Evolutionary conservation across 2,113 vertebrate species (phyloP).

Genomic region (Colistium nudipinnis): DNA sequence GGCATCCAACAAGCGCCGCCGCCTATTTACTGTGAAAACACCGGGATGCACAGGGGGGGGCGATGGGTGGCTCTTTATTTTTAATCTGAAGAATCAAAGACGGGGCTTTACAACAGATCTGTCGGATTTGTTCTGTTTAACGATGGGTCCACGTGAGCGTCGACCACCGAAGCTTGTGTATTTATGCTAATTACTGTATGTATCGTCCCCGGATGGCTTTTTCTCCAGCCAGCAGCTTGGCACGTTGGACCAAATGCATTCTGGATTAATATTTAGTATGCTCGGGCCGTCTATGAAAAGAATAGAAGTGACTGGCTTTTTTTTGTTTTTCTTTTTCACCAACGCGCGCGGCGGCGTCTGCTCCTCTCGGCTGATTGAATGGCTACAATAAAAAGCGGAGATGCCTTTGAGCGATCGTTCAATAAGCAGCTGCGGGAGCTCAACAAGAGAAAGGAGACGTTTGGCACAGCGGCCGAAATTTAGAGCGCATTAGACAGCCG

Average conservation of each 20-base stretch:
- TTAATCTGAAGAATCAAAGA: conserved; percentile 36
- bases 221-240: conserved; percentile 18
- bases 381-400: conserved; percentile 60
- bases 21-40: conserved; percentile 26
- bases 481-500: conserved; percentile 50
- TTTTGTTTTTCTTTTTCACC: too few species aligned
- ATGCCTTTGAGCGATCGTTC: conserved; percentile 70
- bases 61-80: conserved; percentile 43
- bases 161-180: conserved; percentile 4
- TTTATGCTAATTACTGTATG: conserved; percentile 22
- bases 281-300: conserved; percentile 26
- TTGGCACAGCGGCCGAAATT: conserved; percentile 51
- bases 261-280: conserved; percentile 25
- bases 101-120: conserved; percentile 18
- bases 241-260: conserved; percentile 25
- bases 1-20: conserved; percentile 26
- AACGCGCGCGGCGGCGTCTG: conserved; percentile 8
- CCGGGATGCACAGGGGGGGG: neutral
- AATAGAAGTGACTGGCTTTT: conserved; percentile 36
- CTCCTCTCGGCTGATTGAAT: conserved; percentile 60
- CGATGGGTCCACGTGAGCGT: conserved; percentile 21
- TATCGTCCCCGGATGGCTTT: conserved; percentile 20
- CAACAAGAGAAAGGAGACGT: conserved; percentile 46
- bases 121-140: conserved; percentile 44
- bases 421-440: conserved; percentile 58